Evolutionary conservation across 1,140 invertebrate species (phyloP).

Genomic region (Lucilia sericata): DNA sequence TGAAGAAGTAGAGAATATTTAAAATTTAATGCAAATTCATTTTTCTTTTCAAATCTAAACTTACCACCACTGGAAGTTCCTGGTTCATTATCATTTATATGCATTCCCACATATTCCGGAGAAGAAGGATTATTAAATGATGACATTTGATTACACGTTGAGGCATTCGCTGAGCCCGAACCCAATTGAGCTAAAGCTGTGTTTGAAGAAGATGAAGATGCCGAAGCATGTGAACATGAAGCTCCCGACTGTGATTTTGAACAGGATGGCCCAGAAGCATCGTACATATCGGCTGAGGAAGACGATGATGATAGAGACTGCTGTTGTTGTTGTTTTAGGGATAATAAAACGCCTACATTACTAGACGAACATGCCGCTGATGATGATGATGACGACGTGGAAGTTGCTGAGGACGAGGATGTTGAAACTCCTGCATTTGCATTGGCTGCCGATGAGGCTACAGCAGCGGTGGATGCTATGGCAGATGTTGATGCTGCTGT

Average conservation of each 20-base stretch:
- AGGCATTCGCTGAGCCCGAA: constrained; percentile 8
- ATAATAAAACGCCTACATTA: background rate
- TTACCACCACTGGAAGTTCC: constrained; percentile 29
- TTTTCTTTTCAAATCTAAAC: too few relatives aligned
- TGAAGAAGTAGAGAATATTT: background rate
- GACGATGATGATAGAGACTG: constrained; percentile 32
- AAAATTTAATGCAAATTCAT: too few relatives aligned
- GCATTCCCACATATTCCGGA: constrained; percentile 35
- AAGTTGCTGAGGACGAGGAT: constrained; percentile 29
- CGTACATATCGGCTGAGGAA: constrained; percentile 42
- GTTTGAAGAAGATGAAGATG: constrained; percentile 34
- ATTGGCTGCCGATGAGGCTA: constrained; percentile 6
- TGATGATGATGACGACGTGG: constrained; percentile 43
- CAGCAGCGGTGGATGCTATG: background rate
- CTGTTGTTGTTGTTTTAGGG: background rate
- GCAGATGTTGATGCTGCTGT: constrained; percentile 42
- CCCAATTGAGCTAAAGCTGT: constrained; percentile 21
- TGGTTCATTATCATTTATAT: constrained; percentile 39
- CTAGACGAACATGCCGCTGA: background rate
- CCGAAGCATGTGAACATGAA: constrained; percentile 39
- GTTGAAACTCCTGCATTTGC: constrained; percentile 27
- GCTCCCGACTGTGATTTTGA: constrained; percentile 34
- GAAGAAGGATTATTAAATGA: constrained; percentile 10
- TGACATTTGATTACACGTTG: constrained; percentile 1
- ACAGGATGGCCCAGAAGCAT: constrained; percentile 35